Conservation (phyloP, 2,797 vertebrate species). For the Sphaeramia orbicularis region DNA sequence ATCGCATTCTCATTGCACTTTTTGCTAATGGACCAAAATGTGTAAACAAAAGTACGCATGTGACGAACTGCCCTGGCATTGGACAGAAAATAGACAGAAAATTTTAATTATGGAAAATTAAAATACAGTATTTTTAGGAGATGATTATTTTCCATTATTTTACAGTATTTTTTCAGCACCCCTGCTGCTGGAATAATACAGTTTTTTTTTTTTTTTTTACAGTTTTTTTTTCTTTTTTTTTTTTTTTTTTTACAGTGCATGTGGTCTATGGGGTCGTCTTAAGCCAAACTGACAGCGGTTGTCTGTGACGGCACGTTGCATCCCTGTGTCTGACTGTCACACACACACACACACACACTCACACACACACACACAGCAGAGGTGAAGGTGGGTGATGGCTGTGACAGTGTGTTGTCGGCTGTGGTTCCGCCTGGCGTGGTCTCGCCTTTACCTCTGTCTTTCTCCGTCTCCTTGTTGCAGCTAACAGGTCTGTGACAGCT, state of each 20-base stretch:
- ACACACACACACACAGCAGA: not conserved
- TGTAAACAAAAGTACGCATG: too few relatives aligned
- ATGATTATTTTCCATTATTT: too few relatives aligned
- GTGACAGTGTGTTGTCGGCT: constrained; percentile 59
- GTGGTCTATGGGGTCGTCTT: constrained; percentile 9
- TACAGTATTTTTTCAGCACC: too few relatives aligned
- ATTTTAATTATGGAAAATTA: too few relatives aligned
- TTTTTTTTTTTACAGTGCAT: constrained; percentile 1
- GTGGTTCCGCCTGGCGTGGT: constrained; percentile 52
- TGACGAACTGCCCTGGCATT: too few relatives aligned
- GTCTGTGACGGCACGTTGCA: constrained; percentile 36
- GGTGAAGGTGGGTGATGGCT: constrained; percentile 57
- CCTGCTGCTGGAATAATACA: too few relatives aligned
- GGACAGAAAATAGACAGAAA: too few relatives aligned
- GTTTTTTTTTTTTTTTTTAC: too few relatives aligned
- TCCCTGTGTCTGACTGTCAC: constrained; percentile 34
- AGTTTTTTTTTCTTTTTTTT: too few relatives aligned
- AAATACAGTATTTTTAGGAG: too few relatives aligned
- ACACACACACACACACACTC: not conserved
- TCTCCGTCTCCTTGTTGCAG: constrained; percentile 45
- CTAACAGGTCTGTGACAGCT: constrained; percentile 51
- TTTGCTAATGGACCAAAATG: too few relatives aligned
- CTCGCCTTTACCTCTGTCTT: constrained; percentile 51
- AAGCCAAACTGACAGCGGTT: constrained; percentile 58
- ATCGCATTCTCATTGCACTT: too few relatives aligned